Evolutionary conservation across 2,888 invertebrate species (phyloP), one percentile per base, ranked within the genome.

Genomic region (Drosophila basisetae): DNA sequence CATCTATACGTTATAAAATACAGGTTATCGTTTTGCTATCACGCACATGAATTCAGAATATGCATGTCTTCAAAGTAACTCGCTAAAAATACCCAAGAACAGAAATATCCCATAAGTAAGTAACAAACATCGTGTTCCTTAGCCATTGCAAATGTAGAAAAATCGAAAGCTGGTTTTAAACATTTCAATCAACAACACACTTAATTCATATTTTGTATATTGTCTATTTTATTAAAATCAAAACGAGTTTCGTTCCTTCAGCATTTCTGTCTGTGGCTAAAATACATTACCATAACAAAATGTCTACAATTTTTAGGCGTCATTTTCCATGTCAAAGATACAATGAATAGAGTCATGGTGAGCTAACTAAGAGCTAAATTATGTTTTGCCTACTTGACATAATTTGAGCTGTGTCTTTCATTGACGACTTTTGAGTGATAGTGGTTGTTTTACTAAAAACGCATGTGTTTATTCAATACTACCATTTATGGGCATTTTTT

Each of bases 241-340:
- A 68, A 74, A 73, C 68, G 37, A 58, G 71, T 76, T 78, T 74
- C 41, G 25, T 5, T 50, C 37, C 43, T 43, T 41, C n/a, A 58
- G 7, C 16, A 58, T 76, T 62, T 78, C 49, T 59, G 33, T 11
- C 54, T 31, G 28, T 55, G 59, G 56, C 30, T n/a, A 49, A 60
- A 53, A 53, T 30, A 33, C 31, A 68, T 60, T 70, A 70, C 69
- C 65, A 66, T 79, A 79, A 56, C 59, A 66, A 71, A 64, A 43
- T 59, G 37, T 39, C 30, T 31, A 35, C 10, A 16, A 25, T 52
- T 43, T 59, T 59, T 22, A 11, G 18, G 49, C 50, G 49, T 65
- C 31, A 39, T 50, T 39, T 71, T 39, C 28, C 71, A 33, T 63
- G 58, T 63, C 47, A 33, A 59, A 64, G 18, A 58, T 64, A 37